Percentiles rank a stretch among this genome's conserved stretches.
These are phyloP conservation scores for Grammomys dolichurus DNA, from an alignment of 2,113 vertebrate genomes.

Conservation along the genomic window DNA sequence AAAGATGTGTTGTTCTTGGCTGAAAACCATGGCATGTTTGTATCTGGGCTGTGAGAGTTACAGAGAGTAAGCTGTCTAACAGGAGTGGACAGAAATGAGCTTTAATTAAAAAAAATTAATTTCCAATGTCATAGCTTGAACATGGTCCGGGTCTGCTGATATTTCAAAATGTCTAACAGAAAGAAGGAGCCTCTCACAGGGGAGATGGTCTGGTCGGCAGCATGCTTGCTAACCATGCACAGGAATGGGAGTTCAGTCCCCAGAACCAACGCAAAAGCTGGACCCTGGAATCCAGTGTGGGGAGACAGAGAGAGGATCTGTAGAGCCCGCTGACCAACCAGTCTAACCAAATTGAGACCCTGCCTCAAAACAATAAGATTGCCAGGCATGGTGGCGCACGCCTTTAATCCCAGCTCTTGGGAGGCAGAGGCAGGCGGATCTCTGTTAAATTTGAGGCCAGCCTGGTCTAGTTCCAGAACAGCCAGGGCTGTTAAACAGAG, in stretches of 20 bases:
- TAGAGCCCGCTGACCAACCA: not conserved
- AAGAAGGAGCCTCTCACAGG: not conserved
- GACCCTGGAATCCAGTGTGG: not conserved
- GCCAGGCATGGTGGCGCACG: too few relatives aligned
- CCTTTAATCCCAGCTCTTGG: too few relatives aligned
- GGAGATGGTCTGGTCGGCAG: not conserved
- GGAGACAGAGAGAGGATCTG: not conserved
- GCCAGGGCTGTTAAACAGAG: not conserved
- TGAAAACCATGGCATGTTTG: constrained; percentile 2
- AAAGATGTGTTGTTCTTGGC: not conserved
- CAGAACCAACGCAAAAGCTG: not conserved
- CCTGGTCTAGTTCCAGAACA: too few relatives aligned
- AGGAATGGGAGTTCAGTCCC: too few relatives aligned
- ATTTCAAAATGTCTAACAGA: constrained; percentile 26
- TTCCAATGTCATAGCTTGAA: constrained; percentile 33
- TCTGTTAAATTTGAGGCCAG: too few relatives aligned
- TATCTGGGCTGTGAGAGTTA: constrained; percentile 28
- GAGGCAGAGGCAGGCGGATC: too few relatives aligned
- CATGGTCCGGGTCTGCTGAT: not conserved
- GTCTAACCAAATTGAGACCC: not conserved
- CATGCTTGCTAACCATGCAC: not conserved
- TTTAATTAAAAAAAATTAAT: constrained; percentile 48
- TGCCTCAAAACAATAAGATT: not conserved
- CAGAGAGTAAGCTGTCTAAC: not conserved
- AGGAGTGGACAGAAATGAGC: constrained; percentile 20